phyloP scores from a whole-genome alignment of 2,113 vertebrate species.

The Odocoileus virginianus region DNA sequence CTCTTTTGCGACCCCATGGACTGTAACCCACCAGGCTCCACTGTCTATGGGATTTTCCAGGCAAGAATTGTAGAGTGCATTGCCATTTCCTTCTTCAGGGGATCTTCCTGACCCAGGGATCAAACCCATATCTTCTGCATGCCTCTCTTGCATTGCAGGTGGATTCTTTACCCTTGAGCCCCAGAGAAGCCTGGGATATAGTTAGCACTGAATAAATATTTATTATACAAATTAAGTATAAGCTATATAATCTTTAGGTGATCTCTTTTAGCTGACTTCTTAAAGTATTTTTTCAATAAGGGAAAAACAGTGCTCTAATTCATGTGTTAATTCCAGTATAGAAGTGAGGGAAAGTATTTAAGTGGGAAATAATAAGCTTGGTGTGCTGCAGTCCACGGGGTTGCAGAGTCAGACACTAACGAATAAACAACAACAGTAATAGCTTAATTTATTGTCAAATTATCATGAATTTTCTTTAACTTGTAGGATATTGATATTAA shows the following conservation, averaged over 20 bases:
- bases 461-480: background rate
- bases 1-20: background rate
- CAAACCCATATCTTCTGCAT: background rate
- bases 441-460: background rate
- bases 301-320: background rate
- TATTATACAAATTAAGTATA: background rate
- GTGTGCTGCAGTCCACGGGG: background rate
- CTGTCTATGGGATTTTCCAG: background rate
- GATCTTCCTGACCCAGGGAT: background rate
- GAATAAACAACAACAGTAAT: background rate
- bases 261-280: background rate
- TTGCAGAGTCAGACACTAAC: background rate
- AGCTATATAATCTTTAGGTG: background rate
- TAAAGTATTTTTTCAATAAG: background rate
- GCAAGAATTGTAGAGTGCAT: background rate
- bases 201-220: background rate
- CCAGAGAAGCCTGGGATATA: background rate
- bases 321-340: background rate
- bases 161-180: background rate
- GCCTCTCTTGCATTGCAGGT: background rate
- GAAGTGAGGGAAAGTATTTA: constrained; percentile 26
- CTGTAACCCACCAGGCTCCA: background rate
- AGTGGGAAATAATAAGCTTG: background rate
- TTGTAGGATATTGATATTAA: constrained; percentile 3
- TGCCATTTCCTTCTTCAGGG: background rate